These are phyloP conservation scores for Heliangelus exortis DNA, from an alignment of 2,797 vertebrate species.

Conservation along the genomic window DNA sequence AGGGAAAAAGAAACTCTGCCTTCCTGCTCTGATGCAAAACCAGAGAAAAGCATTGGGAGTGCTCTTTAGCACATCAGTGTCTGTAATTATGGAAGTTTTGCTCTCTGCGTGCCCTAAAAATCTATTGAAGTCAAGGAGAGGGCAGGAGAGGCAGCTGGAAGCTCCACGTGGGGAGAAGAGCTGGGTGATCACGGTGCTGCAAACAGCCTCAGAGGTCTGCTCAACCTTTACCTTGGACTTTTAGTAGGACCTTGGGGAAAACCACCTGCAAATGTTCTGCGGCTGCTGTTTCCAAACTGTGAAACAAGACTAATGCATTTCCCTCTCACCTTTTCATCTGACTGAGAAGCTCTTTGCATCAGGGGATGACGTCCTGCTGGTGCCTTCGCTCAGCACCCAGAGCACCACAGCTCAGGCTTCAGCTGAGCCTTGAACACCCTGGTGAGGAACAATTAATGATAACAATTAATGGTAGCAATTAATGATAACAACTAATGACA, in stretches of 20 bases:
- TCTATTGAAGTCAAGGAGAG: constrained; percentile 27
- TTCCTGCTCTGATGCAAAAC: neutral
- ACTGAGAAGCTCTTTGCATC: neutral
- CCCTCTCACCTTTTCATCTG: neutral
- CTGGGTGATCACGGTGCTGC: neutral
- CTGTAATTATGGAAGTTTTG: constrained; percentile 29
- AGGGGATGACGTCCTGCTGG: neutral
- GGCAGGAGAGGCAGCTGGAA: neutral
- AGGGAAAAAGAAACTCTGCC: neutral
- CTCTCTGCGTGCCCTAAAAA: neutral
- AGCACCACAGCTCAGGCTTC: accelerated
- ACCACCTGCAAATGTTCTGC: neutral
- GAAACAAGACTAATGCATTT: neutral
- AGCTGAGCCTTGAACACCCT: neutral
- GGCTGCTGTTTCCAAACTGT: neutral
- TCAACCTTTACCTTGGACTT: constrained; percentile 22
- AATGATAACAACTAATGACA: no score
- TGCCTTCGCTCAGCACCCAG: neutral
- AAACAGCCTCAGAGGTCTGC: neutral
- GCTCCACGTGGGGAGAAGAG: neutral
- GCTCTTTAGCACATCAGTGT: constrained; percentile 20
- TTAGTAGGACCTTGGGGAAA: constrained; percentile 30
- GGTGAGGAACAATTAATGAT: accelerated
- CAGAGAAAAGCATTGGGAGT: constrained; percentile 16
- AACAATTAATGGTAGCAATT: accelerated